A percentile compares a stretch with the other conserved stretches of the same genome.
Conservation (phyloP, 2,113 vertebrate genomes). For the Perca flavescens region DNA sequence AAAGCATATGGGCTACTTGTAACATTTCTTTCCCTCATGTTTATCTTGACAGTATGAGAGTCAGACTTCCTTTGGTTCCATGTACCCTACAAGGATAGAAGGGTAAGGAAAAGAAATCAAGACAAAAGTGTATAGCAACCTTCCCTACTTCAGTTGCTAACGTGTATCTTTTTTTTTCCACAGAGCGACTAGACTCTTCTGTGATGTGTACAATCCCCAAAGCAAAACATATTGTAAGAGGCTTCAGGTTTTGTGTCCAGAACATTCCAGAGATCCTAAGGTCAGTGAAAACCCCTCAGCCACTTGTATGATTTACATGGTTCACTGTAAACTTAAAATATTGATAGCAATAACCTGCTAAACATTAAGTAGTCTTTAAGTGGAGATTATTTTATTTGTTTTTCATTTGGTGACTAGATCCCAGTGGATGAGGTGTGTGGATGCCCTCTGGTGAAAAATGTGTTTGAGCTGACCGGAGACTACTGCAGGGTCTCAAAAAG, state of each 20-base stretch:
- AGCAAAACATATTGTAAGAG: conserved; percentile 96
- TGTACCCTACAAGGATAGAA: conserved; percentile 95
- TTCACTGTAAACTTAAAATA: not conserved
- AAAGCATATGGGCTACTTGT: not conserved
- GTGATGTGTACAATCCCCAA: conserved; percentile 95
- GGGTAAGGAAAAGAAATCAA: conserved; percentile 85
- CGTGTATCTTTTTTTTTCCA: not conserved
- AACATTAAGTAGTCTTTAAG: not conserved
- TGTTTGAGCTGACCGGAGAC: conserved; percentile 92
- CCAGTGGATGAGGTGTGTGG: conserved; percentile 92
- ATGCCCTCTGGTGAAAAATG: conserved; percentile 91
- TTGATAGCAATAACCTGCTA: not conserved
- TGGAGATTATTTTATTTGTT: not conserved
- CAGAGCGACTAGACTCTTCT: conserved; percentile 94
- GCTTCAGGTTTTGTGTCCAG: conserved; percentile 94
- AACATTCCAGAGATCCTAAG: conserved; percentile 95
- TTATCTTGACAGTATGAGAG: conserved; percentile 89
- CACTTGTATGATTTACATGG: not conserved
- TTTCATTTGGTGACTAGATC: conserved; percentile 76
- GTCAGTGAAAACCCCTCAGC: conserved; percentile 72
- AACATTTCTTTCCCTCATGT: not conserved
- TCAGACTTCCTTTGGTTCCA: conserved; percentile 95
- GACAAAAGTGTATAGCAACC: not conserved
- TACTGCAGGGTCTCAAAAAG: conserved; percentile 92
- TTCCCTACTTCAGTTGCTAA: not conserved